Conservation (phyloP, 2,888 invertebrate genomes). For the Lapara coniferarum region DNA sequence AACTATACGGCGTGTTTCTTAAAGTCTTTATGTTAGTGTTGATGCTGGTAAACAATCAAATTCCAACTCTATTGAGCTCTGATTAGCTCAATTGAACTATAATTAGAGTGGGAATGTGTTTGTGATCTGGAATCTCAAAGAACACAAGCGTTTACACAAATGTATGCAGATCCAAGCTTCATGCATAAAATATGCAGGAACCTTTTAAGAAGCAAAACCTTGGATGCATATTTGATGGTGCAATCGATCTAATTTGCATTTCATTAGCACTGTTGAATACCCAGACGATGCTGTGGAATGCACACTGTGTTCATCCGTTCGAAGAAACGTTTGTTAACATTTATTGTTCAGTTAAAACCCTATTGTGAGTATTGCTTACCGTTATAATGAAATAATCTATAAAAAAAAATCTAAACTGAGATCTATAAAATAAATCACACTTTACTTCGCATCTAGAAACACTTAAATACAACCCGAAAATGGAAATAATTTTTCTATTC, state of each 20-base stretch:
- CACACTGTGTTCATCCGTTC: too few relatives aligned
- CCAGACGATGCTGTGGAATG: background rate
- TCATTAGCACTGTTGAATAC: slow-evolving; percentile 7
- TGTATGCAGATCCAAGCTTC: background rate
- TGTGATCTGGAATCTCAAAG: too few relatives aligned
- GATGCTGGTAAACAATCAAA: too few relatives aligned
- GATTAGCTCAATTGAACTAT: too few relatives aligned
- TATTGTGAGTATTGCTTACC: background rate
- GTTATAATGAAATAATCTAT: background rate
- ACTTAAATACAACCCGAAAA: too few relatives aligned
- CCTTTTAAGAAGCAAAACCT: background rate
- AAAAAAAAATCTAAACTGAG: background rate
- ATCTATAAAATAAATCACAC: background rate
- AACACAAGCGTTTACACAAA: background rate
- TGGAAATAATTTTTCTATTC: too few relatives aligned
- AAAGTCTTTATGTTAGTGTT: too few relatives aligned
- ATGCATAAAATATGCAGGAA: background rate
- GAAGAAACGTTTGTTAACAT: background rate
- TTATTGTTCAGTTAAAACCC: background rate
- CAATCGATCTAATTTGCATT: slow-evolving; percentile 11
- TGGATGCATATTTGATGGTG: background rate
- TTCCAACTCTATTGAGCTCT: too few relatives aligned
- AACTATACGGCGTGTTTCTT: too few relatives aligned
- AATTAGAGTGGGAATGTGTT: too few relatives aligned
- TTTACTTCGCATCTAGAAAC: too few relatives aligned